Base-by-base conservation (phyloP, 1,140 invertebrate genomes). In the Maconellicoccus hirsutus region DNA sequence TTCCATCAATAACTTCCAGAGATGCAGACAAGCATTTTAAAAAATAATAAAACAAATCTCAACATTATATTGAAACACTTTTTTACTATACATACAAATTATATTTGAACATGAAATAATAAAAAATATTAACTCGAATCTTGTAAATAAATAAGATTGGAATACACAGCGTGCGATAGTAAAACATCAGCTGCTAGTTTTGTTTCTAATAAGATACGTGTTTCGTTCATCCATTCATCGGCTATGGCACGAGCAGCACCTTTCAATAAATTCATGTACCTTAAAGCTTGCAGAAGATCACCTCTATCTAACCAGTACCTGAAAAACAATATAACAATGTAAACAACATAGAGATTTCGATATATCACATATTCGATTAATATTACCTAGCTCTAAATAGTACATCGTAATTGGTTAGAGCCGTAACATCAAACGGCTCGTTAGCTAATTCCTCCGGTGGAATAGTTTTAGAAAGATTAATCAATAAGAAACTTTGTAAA, bases 231-330 rank as follows among this genome's bases (percentile, higher is more conserved):
- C 95, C 95, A 98, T 74, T 92, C 87, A 59, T 78, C 79, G 1
- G 94, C 91, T 3, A 95, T 85, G n/a, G 84, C 83, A 8, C 89
- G 82, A 0, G 95, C 83, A 23, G 92, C 92, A 22, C 95, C 95
- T 76, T 87, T 84, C 23, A 98, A 80, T 52, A 96, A 84, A 78
- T 94, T 95, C 83, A 97, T 89, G 79, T 96, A 96, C 70, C 89
- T 86, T 0, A 98, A 79, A 0, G 94, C 90, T 78, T 89, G 86
- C 63, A 87, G 84, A 59, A 97, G 84, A 76, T 98, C 86, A 22
- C 90, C 90, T 74, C 89, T 85, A 75, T 96, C 91, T 73, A 98
- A 80, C 82, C 89, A 89, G 77, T 90, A 92, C 76, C 91, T 93
- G 75, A 73, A 77, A 38, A 23, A n/a, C 29, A 39, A 19, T 6